Percentiles rank a stretch among this genome's conserved stretches.
Conservation (phyloP, 2,888 invertebrate species). For the Plemyria rubiginata region DNA sequence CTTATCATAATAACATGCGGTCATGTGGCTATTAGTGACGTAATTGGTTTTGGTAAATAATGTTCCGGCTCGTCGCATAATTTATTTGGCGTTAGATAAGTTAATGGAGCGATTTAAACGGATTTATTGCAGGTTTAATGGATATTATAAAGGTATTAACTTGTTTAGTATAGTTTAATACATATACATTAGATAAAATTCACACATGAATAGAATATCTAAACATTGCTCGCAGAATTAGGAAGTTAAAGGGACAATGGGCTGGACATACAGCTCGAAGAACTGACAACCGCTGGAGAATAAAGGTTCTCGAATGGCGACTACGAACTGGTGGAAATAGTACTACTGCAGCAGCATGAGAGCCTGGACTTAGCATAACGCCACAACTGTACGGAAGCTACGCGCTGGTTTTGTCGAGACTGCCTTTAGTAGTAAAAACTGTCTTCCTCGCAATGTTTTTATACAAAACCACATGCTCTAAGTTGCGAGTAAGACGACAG, state of each 20-base stretch:
- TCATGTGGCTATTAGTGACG: conserved; percentile 18
- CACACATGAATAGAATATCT: too few species aligned
- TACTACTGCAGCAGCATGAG: too few species aligned
- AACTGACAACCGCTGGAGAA: too few species aligned
- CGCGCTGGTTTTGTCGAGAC: too few species aligned
- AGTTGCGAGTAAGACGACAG: conserved; percentile 6
- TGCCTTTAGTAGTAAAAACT: neutral
- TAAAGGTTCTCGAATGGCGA: too few species aligned
- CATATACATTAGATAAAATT: too few species aligned
- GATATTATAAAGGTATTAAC: conserved; percentile 18
- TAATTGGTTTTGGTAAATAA: conserved; percentile 33
- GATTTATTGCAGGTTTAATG: conserved; percentile 23
- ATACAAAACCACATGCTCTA: neutral
- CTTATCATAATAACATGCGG: conserved; percentile 19
- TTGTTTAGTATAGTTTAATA: neutral
- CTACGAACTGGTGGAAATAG: too few species aligned
- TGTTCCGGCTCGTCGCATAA: conserved; percentile 23
- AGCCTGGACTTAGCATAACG: too few species aligned
- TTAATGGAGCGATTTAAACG: conserved; percentile 24
- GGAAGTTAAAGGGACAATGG: too few species aligned
- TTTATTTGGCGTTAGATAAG: conserved; percentile 32
- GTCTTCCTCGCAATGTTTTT: neutral
- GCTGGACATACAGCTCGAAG: too few species aligned
- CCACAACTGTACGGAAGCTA: too few species aligned
- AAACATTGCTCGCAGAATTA: too few species aligned